These are phyloP conservation scores for Erpornis zantholeuca DNA, from an alignment of 2,113 vertebrate species.

Conservation along the genomic window DNA sequence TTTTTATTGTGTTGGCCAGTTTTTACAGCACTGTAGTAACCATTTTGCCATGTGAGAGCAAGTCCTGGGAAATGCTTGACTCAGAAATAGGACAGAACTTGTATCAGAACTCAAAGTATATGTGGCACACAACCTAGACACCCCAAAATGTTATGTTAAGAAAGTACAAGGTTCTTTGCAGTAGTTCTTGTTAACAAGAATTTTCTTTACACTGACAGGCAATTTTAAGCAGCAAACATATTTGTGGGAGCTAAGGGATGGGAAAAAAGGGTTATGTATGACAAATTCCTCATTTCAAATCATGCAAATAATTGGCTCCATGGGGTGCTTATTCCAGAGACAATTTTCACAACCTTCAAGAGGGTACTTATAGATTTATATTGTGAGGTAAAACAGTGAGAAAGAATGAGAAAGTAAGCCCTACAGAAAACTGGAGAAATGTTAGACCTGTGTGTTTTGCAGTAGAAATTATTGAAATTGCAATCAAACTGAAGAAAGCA, in stretches of 20 bases:
- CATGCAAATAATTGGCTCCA: slow-evolving; percentile 54
- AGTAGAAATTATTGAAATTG: background rate
- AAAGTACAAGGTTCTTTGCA: background rate
- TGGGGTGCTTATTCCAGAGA: slow-evolving; percentile 29
- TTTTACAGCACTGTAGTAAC: background rate
- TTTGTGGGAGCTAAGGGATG: slow-evolving; percentile 25
- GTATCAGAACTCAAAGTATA: background rate
- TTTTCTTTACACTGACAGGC: background rate
- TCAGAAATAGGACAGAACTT: background rate
- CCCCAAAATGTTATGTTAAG: background rate
- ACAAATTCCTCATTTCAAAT: slow-evolving; percentile 50
- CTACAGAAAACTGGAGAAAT: background rate
- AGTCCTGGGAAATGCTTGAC: background rate
- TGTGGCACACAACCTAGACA: background rate
- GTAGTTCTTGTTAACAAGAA: background rate
- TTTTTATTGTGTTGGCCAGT: background rate
- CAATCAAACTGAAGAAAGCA: background rate
- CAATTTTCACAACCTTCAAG: slow-evolving; percentile 17
- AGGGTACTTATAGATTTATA: background rate
- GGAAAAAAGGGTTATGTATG: background rate
- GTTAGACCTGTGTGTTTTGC: background rate
- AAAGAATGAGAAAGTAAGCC: background rate
- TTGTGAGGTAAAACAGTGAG: background rate
- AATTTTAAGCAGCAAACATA: background rate
- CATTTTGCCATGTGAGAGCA: background rate